Evolutionary conservation across 2,113 vertebrate genomes (phyloP).

Genomic region (Aldabrachelys gigantea): DNA sequence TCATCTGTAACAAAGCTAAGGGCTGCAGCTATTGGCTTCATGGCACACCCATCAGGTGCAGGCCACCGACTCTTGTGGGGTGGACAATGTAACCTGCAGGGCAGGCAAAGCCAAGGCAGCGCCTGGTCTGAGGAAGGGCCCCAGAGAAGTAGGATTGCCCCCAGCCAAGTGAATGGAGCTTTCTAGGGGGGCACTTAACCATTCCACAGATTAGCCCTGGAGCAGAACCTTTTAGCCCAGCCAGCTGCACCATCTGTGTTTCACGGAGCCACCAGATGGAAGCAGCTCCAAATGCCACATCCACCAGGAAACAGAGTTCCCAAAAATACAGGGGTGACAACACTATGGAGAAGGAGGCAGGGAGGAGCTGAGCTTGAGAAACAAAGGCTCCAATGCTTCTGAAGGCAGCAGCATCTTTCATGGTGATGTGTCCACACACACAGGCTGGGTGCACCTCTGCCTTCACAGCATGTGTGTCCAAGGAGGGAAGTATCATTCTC

Average conservation of each 20-base stretch:
- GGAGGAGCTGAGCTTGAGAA: background rate
- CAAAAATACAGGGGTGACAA: background rate
- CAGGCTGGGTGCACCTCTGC: background rate
- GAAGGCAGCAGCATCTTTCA: background rate
- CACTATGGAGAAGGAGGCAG: background rate
- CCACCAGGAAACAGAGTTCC: background rate
- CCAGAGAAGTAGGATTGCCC: background rate
- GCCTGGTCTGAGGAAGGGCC: background rate
- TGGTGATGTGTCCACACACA: background rate
- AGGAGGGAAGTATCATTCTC: background rate
- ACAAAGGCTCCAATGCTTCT: background rate
- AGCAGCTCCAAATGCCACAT: background rate
- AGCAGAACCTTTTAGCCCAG: background rate
- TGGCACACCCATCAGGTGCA: background rate
- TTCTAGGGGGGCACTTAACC: background rate
- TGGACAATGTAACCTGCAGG: too few relatives aligned
- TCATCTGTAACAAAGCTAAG: background rate
- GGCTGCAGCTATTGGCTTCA: background rate
- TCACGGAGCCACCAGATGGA: fast-evolving
- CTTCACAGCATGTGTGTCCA: too few relatives aligned
- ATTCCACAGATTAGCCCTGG: background rate
- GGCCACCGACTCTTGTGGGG: background rate
- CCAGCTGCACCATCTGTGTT: background rate
- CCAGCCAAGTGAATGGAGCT: background rate
- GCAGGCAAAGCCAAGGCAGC: background rate